These are phyloP conservation scores for Anoura caudifer DNA, from an alignment of 2,113 vertebrate genomes.

Conservation along the genomic window DNA sequence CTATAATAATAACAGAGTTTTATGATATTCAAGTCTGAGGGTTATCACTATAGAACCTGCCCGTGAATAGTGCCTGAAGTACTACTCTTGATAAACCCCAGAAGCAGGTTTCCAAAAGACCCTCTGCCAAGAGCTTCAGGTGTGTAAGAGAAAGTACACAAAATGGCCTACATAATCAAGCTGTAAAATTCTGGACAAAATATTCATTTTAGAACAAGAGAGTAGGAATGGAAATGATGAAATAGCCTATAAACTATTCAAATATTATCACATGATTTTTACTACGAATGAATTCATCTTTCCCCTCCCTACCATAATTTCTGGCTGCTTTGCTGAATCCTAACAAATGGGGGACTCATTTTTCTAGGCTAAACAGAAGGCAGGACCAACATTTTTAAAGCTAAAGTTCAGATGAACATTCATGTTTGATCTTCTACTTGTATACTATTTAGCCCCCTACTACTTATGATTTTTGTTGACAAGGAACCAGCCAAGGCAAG, in stretches of 20 bases:
- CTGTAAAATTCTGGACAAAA: not conserved
- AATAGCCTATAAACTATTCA: not conserved
- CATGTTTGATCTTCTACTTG: not conserved
- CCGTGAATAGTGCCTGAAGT: not conserved
- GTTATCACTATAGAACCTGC: not conserved
- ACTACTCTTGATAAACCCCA: not conserved
- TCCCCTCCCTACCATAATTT: not conserved
- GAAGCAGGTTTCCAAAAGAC: slow-evolving; percentile 33
- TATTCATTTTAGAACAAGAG: slow-evolving; percentile 15
- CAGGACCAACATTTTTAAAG: not conserved
- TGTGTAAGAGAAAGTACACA: not conserved
- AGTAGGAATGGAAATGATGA: not conserved
- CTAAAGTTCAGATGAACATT: not conserved
- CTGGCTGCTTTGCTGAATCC: not conserved
- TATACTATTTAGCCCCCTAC: not conserved
- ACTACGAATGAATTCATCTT: not conserved
- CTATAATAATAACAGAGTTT: not conserved
- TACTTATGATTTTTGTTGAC: not conserved
- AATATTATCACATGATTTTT: not conserved
- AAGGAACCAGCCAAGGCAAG: not conserved
- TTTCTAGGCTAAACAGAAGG: not conserved
- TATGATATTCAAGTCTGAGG: not conserved
- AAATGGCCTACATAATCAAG: not conserved
- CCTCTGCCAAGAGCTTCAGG: slow-evolving; percentile 1
- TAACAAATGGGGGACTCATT: not conserved